Evolutionary conservation across 2,797 vertebrate species (phyloP).

Genomic region (Sylvilagus floridanus): DNA sequence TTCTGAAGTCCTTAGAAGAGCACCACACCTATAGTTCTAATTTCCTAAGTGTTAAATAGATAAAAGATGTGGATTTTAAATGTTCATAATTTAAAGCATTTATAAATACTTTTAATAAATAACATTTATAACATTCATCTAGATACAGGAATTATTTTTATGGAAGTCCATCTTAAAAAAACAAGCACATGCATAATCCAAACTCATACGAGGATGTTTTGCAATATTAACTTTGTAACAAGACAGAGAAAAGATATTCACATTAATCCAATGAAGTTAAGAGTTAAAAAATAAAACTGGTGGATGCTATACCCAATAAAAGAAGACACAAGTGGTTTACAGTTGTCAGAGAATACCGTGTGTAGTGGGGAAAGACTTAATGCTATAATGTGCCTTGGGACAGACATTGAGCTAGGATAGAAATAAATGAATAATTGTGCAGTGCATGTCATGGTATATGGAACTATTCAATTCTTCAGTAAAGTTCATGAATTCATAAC

Average conservation of each 20-base stretch:
- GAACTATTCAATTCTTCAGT: background rate
- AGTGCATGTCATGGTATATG: background rate
- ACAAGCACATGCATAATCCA: background rate
- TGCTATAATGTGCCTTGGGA: background rate
- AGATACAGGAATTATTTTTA: background rate
- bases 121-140: background rate
- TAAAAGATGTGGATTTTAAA: background rate
- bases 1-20: background rate
- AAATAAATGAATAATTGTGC: background rate
- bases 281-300: background rate
- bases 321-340: background rate
- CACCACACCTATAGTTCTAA: background rate
- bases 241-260: slow-evolving; percentile 9
- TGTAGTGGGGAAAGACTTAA: background rate
- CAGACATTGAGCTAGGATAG: background rate
- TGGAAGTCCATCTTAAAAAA: background rate
- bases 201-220: background rate
- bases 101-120: too few species aligned
- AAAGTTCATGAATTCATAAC: background rate
- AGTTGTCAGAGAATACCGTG: background rate
- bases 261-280: background rate
- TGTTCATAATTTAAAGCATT: background rate
- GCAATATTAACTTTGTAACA: slow-evolving; percentile 13
- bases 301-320: background rate
- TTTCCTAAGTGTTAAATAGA: background rate